phyloP scores from a whole-genome alignment of 2,888 invertebrate genomes.

The Hermaeophaga mercurialis region DNA sequence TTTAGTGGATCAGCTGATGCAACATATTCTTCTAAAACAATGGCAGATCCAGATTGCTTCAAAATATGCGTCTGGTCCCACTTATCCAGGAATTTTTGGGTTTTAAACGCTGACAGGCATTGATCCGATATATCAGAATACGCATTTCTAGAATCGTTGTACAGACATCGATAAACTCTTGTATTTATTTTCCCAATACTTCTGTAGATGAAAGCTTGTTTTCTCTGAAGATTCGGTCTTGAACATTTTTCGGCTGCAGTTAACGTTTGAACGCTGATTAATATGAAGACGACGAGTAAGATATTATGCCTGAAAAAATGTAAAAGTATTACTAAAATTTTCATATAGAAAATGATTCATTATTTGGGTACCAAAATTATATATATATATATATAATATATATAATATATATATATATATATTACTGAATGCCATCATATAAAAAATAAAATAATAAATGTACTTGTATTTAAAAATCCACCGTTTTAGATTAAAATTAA shows the following conservation, averaged over 20 bases:
- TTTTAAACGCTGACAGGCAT: constrained; percentile 18
- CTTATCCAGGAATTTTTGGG: constrained; percentile 17
- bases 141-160: not conserved
- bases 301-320: not conserved
- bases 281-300: not conserved
- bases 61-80: constrained; percentile 5
- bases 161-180: constrained; percentile 16
- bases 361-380: no score
- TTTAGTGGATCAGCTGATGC: constrained; percentile 12
- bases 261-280: not conserved
- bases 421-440: no score
- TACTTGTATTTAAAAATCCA: no score
- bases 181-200: constrained; percentile 2
- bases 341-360: no score
- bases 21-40: constrained; percentile 12
- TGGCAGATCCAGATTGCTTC: not conserved
- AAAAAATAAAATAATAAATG: no score
- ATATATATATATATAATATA: no score
- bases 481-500: no score
- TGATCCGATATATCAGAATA: constrained; percentile 24
- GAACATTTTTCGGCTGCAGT: not conserved
- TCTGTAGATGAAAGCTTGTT: constrained; percentile 17
- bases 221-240: constrained; percentile 14
- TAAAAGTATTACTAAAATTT: no score
- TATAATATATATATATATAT: no score